Evolutionary conservation across 1,140 invertebrate genomes (phyloP), one percentile per base, ranked within the genome.

Genomic region (Drosophila busckii): DNA sequence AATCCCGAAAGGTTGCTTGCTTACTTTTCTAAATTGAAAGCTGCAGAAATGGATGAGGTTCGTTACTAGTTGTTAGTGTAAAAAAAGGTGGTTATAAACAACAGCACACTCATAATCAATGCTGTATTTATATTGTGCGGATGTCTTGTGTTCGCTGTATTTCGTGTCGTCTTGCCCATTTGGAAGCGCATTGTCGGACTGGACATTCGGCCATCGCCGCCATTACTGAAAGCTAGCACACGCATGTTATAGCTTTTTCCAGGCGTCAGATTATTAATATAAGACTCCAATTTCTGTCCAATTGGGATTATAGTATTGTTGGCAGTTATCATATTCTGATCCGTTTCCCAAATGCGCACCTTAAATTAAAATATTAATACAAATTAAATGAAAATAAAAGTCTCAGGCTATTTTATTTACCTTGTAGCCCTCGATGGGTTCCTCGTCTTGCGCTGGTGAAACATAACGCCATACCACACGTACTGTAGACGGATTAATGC

Each of bases 201-300:
- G 32, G 96, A 98, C 95, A 98, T 98, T 41, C 96, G 92, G 0
- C 97, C 97, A 86, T 98, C 96, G 0, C 97, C 97, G 16, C 97
- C 97, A 63, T 94, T 93, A 15, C 96, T 98, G 88, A 92, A 98
- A 0, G 94, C 97, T 4, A 98, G 89, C 0, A 99, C 95, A 86
- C 97, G 90, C 70, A 99, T 89, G 65, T 94, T 92, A 82, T 98
- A 99, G 0, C 91, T 90, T 87, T 96, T 96, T 12, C 95, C 96
- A 1, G 95, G 94, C 3, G 93, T 92, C 4, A 99, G 88, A 76
- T 92, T 93, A 3, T 88, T 88, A 5, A 98, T 93, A 60, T 92
- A 92, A 0, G 93, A 92, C 83, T 97, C 93, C 2, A 97, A 88
- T 68, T 93, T 93, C 7, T 91, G 90, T 31, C 94, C 95, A 53